phyloP scores from a whole-genome alignment of 2,113 vertebrate species.

The Nanorana parkeri region DNA sequence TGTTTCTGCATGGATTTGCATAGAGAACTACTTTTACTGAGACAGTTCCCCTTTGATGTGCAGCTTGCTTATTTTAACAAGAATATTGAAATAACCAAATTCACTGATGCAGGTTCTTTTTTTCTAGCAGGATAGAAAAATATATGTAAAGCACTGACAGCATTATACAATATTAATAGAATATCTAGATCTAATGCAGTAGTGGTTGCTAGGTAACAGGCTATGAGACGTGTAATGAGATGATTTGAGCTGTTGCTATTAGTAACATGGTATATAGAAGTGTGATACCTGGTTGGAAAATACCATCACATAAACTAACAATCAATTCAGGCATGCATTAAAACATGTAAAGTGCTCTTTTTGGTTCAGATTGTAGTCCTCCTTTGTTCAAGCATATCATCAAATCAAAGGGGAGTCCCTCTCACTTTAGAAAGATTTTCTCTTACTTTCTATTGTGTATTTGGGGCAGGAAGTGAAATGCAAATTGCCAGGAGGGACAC shows the following conservation, averaged over 20 bases:
- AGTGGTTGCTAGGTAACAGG: constrained; percentile 17
- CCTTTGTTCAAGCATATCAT: too few species aligned
- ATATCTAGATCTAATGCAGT: background rate
- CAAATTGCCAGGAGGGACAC: too few species aligned
- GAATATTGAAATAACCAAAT: constrained; percentile 7
- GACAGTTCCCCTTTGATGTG: background rate
- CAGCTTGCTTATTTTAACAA: background rate
- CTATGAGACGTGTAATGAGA: background rate
- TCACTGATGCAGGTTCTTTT: background rate
- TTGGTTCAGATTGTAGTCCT: too few species aligned
- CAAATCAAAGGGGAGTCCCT: too few species aligned
- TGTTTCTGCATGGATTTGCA: constrained; percentile 3
- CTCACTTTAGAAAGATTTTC: too few species aligned
- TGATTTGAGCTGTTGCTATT: background rate
- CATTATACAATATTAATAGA: background rate
- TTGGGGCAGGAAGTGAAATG: too few species aligned
- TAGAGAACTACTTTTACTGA: background rate
- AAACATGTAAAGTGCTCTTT: too few species aligned
- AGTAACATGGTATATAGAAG: background rate
- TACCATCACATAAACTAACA: too few species aligned
- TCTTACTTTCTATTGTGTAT: too few species aligned
- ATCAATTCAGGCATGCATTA: too few species aligned
- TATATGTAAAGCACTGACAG: background rate
- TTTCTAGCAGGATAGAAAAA: constrained; percentile 2
- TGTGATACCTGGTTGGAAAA: too few species aligned